Conservation (phyloP, 2,888 invertebrate species). For the Physocephala rufipes region DNA sequence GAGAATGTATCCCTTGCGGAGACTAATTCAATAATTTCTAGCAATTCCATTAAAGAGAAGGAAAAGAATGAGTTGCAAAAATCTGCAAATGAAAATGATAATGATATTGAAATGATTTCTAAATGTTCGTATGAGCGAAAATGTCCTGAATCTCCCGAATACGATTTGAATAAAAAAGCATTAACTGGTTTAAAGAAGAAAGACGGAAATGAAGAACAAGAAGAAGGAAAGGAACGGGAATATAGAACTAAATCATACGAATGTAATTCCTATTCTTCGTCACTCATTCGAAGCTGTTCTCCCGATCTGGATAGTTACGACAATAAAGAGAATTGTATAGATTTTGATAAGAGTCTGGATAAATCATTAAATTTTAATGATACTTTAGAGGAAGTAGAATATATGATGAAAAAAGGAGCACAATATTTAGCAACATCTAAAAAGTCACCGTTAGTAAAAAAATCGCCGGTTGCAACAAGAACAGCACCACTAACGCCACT, state of each 20-base stretch:
- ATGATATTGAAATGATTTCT: too few species aligned
- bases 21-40: neutral
- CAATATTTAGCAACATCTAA: conserved; percentile 55
- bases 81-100: too few species aligned
- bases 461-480: neutral
- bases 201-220: too few species aligned
- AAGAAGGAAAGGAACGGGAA: too few species aligned
- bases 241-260: neutral
- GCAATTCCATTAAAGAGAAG: neutral
- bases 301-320: conserved; percentile 35
- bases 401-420: conserved; percentile 62
- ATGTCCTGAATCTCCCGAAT: too few species aligned
- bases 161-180: too few species aligned
- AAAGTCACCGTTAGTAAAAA: conserved; percentile 3
- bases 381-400: conserved; percentile 66
- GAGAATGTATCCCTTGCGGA: conserved; percentile 26
- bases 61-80: too few species aligned
- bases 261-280: neutral
- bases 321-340: conserved; percentile 50
- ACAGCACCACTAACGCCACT: neutral
- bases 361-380: conserved; percentile 61
- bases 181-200: too few species aligned
- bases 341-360: conserved; percentile 28
- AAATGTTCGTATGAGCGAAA: too few species aligned
- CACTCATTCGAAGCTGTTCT: conserved; percentile 5